A percentile compares a stretch with the other conserved stretches of the same genome.
Evolutionary conservation across 1,140 invertebrate genomes (phyloP).

Genomic region (Pomacea maculata): DNA sequence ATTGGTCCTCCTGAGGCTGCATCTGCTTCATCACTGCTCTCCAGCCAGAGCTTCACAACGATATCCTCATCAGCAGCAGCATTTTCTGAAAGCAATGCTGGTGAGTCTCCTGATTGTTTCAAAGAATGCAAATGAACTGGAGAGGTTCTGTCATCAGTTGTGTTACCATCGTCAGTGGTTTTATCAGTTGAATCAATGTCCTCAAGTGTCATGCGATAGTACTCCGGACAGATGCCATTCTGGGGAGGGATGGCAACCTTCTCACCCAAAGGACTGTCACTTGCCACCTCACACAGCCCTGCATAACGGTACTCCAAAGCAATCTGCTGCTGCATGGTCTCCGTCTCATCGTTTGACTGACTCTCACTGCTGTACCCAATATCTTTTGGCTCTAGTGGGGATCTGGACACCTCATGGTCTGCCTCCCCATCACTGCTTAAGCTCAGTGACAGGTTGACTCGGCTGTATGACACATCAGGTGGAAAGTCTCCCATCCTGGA

Average conservation of each 20-base stretch:
- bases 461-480: slow-evolving; percentile 2
- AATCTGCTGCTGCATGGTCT: slow-evolving; percentile 37
- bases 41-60: slow-evolving; percentile 19
- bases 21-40: slow-evolving; percentile 18
- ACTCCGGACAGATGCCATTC: slow-evolving; percentile 15
- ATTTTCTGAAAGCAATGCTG: too few relatives aligned
- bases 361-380: slow-evolving; percentile 65
- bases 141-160: slow-evolving; percentile 8
- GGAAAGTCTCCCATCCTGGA: slow-evolving; percentile 48
- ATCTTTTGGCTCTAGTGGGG: slow-evolving; percentile 47
- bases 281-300: slow-evolving; percentile 35
- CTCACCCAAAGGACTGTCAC: slow-evolving; percentile 33
- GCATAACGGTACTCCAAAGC: slow-evolving; percentile 33
- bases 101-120: not conserved
- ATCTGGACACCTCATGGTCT: slow-evolving; percentile 31
- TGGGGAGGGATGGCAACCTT: slow-evolving; percentile 27
- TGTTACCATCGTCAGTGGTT: slow-evolving; percentile 32
- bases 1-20: not conserved
- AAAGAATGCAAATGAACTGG: not conserved
- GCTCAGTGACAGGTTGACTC: slow-evolving; percentile 32
- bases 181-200: slow-evolving; percentile 39
- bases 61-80: not conserved
- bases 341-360: slow-evolving; percentile 61
- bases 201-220: slow-evolving; percentile 37
- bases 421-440: slow-evolving; percentile 41